Conservation (phyloP, 2,797 vertebrate species). For the Clamator glandarius region DNA sequence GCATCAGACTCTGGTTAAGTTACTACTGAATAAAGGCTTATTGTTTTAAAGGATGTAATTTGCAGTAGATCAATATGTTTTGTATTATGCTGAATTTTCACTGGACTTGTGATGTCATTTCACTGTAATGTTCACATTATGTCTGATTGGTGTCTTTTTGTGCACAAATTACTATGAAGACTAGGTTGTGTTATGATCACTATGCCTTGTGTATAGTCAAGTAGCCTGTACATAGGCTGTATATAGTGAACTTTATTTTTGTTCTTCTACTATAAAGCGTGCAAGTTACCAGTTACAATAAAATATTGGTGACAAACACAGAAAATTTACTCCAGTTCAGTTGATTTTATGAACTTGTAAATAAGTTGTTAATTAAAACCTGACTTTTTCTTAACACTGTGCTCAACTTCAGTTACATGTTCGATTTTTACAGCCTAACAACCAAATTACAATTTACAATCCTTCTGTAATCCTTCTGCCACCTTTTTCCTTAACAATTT, state of each 20-base stretch:
- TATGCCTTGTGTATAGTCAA: conserved; percentile 84
- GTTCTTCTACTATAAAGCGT: conserved; percentile 83
- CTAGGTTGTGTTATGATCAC: conserved; percentile 78
- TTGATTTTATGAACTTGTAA: conserved; percentile 66
- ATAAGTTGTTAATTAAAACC: conserved; percentile 48
- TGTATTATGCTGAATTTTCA: conserved; percentile 84
- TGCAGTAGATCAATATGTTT: conserved; percentile 81
- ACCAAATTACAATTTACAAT: conserved; percentile 46
- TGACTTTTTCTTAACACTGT: conserved; percentile 46
- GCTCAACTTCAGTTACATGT: conserved; percentile 27
- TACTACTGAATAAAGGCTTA: conserved; percentile 77
- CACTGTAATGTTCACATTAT: conserved; percentile 86
- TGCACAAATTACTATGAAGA: conserved; percentile 82
- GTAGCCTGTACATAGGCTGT: conserved; percentile 81
- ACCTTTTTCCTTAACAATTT: conserved; percentile 31
- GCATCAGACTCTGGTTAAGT: conserved; percentile 85
- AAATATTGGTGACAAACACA: conserved; percentile 83
- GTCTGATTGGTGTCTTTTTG: conserved; percentile 82
- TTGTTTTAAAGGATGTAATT: conserved; percentile 75
- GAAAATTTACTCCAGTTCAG: conserved; percentile 56
- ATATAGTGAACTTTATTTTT: conserved; percentile 81
- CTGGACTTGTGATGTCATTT: conserved; percentile 88
- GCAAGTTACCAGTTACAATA: conserved; percentile 89
- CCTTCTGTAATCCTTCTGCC: conserved; percentile 9
- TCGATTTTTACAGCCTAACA: conserved; percentile 34